phyloP scores from a whole-genome alignment of 2,797 vertebrate genomes.

The Poeciliopsis turneri region DNA sequence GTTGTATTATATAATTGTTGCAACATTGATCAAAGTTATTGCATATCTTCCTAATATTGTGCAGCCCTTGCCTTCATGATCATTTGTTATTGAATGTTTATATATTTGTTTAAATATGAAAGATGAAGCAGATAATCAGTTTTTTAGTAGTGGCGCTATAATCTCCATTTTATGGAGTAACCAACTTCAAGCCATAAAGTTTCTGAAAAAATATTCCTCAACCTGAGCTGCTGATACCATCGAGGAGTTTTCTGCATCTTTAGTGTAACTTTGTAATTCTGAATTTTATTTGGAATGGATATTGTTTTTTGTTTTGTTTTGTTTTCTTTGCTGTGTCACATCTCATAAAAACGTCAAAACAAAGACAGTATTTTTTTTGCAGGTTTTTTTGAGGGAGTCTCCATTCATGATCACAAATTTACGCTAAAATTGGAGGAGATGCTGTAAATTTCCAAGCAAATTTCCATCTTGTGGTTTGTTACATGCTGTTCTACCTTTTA shows the following conservation, averaged over 20 bases:
- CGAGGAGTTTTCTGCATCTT: neutral
- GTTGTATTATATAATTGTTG: neutral
- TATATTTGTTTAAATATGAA: neutral
- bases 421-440: neutral
- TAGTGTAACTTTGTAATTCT: neutral
- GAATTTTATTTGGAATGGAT: neutral
- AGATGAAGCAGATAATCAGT: neutral
- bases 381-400: neutral
- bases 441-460: neutral
- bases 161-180: neutral
- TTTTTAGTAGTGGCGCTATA: neutral
- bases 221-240: neutral
- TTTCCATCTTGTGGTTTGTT: neutral
- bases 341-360: neutral
- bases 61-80: neutral
- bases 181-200: neutral
- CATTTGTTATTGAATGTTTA: neutral
- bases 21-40: neutral
- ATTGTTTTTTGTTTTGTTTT: neutral
- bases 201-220: neutral
- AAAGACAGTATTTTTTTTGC: neutral
- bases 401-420: neutral
- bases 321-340: neutral
- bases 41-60: neutral
- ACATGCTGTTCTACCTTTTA: constrained; percentile 34